Base-by-base conservation (phyloP, 2,113 vertebrate species). In the Thunnus thynnus region DNA sequence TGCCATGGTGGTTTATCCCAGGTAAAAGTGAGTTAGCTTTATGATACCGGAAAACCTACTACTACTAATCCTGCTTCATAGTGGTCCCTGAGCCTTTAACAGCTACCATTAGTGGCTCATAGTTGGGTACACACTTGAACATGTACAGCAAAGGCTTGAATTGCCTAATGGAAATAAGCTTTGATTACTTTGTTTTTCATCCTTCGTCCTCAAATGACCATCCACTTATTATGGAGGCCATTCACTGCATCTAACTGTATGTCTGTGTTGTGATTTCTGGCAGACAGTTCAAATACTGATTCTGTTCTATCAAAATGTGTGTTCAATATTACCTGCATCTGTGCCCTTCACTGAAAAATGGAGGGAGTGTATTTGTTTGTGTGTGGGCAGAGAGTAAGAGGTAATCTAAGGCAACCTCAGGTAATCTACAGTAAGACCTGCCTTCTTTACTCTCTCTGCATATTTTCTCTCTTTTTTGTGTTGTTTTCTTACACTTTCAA, bases 341-440 rank as follows among this genome's bases (percentile, higher is more conserved):
- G 47, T 48, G 30, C 18, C 48, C 57, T 55, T 78, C 47, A 27
- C 27, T 27, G 58, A 22, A 54, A 60, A 16, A 60, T 55, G n/a
- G 50, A 30, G 25, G 6, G 25, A 41, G 22, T 30, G 20, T 46
- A 3, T 69, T 17, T 65, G 46, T 73, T 0, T 64, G 36, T 47
- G 11, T 51, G 16, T 22, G 41, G 65, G 18, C 46, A 17, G 16
- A 13, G 11, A 44, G 52, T 70, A n/a, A 52, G 5, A 41, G 30
- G 16, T 65, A 48, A 58, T 41, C 36, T 46, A 46, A 74, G 47
- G 68, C 62, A 51, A 27, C 55, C n/a, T 70, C 5, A 50, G 41
- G 44, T 41, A 70, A 58, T 57, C 60, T 25, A 52, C 51, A 62
- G 32, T 46, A 27, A 54, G 32, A 54, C 12, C 12, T 27, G 32